These are phyloP conservation scores for Zoanthus gigantus DNA, from an alignment of 92 coral and sea anemone genomes.

Conservation along the genomic window DNA sequence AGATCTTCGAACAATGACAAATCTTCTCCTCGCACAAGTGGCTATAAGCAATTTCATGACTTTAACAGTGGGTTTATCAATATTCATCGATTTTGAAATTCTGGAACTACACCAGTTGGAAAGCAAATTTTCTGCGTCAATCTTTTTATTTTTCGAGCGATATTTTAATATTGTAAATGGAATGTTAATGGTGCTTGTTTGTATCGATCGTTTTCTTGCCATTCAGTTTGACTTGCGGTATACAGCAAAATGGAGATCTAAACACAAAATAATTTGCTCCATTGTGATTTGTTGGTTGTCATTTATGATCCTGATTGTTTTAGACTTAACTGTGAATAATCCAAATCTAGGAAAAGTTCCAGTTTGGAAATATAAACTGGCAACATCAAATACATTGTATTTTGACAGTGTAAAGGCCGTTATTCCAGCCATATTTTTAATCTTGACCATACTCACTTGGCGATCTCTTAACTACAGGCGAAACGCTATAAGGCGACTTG, in stretches of 20 bases:
- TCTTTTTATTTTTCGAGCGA: constrained; percentile 19
- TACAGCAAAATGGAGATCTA: constrained; percentile 31
- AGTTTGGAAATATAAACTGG: constrained; percentile 38
- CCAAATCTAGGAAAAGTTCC: constrained; percentile 35
- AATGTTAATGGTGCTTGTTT: constrained; percentile 1
- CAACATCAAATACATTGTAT: constrained; percentile 15
- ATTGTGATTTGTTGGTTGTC: constrained; percentile 6
- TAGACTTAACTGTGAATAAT: constrained; percentile 16
- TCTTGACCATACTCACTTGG: constrained; percentile 29
- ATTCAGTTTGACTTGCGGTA: constrained; percentile 27
- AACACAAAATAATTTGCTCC: constrained; percentile 2
- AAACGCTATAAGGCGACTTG: constrained; percentile 18
- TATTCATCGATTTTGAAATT: constrained; percentile 32
- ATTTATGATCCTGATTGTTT: not conserved
- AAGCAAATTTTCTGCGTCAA: not conserved
- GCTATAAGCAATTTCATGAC: constrained; percentile 14
- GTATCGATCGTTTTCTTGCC: constrained; percentile 22
- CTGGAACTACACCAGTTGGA: constrained; percentile 26
- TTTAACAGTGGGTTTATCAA: constrained; percentile 13
- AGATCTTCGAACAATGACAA: constrained; percentile 24
- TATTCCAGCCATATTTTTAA: not conserved
- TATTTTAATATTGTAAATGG: constrained; percentile 15
- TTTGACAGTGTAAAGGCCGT: constrained; percentile 30
- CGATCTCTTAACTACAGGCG: constrained; percentile 5
- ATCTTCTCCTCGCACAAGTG: constrained; percentile 27